A percentile compares a stretch with the other conserved stretches of the same genome.
These are phyloP conservation scores for Orbicella faveolata DNA, from an alignment of 64 coral and sea anemone species.

Conservation along the genomic window DNA sequence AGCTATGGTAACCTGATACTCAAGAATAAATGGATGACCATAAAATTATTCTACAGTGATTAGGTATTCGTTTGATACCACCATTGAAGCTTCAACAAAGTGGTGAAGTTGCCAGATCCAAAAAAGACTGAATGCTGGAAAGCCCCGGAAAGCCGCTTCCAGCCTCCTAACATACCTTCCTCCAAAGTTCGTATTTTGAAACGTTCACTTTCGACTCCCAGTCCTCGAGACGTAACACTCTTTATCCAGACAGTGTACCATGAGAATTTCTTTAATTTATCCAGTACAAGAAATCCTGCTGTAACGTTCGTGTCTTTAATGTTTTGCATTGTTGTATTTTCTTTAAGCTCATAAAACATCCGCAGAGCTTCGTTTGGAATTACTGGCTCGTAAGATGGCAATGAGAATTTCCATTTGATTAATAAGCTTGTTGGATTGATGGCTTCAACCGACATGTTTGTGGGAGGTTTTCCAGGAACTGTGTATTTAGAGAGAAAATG, in stretches of 20 bases:
- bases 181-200: slow-evolving; percentile 30
- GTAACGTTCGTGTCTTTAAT: neutral
- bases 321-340: neutral
- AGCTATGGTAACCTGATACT: too few relatives aligned
- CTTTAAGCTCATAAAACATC: neutral
- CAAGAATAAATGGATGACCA: too few relatives aligned
- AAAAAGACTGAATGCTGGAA: too few relatives aligned
- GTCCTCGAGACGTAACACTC: slow-evolving; percentile 27
- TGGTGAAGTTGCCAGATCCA: too few relatives aligned
- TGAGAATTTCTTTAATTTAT: slow-evolving; percentile 5
- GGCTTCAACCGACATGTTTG: slow-evolving; percentile 35
- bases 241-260: slow-evolving; percentile 33
- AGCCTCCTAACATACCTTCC: slow-evolving; percentile 4
- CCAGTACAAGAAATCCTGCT: neutral
- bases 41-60: too few relatives aligned
- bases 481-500: neutral
- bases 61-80: too few relatives aligned
- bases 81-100: too few relatives aligned
- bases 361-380: neutral
- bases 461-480: slow-evolving; percentile 12
- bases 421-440: slow-evolving; percentile 46
- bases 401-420: slow-evolving; percentile 35
- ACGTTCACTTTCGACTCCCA: slow-evolving; percentile 8
- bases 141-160: too few relatives aligned
- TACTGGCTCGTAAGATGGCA: neutral